Evolutionary conservation across 2,797 vertebrate genomes (phyloP), one percentile per base, ranked within the genome.

Genomic region (Cyprinodon diabolis): DNA sequence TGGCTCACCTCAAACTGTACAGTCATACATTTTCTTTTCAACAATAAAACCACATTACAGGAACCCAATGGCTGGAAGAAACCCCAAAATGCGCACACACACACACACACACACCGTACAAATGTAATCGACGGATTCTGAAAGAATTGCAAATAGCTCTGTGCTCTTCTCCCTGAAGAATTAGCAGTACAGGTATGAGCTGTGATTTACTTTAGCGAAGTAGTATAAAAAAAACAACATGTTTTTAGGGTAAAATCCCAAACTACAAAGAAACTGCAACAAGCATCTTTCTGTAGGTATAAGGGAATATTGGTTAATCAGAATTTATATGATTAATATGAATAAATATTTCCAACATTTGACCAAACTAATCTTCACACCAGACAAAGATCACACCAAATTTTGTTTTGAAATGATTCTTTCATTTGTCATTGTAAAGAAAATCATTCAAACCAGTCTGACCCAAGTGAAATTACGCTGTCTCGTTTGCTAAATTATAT

Each of bases 21-120:
- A 30, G 43, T 66, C 48, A 80, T 77, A 74, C 69, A 63, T 80
- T 69, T 82, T 47, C 56, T 72, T 88, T 84, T 78, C 79, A 87
- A 62, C 55, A 74, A 40, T 45, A 40, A 5, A 68, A 75, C 45
- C 76, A 70, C 14, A 71, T 77, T 84, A 55, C 81, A 84, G 67
- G 66, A 84, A 84, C 89, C 76, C 72, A 78, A 78, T 17, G 25
- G 52, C 77, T 67, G 72, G 68, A 76, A 84, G 81, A 52, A 81
- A 85, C 40, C 40, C 40, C 40, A 43, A 43, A 1, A 54, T 30
- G 30, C 30, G 6, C 15, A 4, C 30, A 54, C 70, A 87, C 10
- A 8, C 70, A 87, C 10, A 8, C 30, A 51, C 25, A 40, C 30
- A 60, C 4, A 14, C 15, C 14, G 8, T 35, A 4, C 15, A 56